Evolutionary conservation across 2,113 vertebrate species (phyloP).

Genomic region (Hymenochirus boettgeri): DNA sequence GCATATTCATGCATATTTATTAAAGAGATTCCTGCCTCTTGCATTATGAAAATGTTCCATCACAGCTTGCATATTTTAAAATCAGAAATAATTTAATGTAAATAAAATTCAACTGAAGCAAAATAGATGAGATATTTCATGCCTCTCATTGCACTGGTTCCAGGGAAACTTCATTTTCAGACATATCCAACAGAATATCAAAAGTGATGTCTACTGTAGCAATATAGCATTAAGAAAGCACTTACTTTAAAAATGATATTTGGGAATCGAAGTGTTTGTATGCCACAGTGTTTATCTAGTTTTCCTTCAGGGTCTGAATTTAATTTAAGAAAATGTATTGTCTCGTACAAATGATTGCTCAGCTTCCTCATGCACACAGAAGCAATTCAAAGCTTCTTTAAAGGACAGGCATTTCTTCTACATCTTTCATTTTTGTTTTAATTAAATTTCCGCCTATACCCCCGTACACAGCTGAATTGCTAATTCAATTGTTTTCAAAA

Average conservation of each 20-base stretch:
- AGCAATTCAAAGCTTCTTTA: conserved; percentile 26
- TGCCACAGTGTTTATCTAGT: conserved; percentile 32
- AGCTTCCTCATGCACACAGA: conserved; percentile 27
- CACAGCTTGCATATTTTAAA: conserved; percentile 1
- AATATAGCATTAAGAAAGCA: conserved; percentile 24
- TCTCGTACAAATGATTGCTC: conserved; percentile 30
- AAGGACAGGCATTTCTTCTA: conserved; percentile 16
- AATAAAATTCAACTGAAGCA: conserved; percentile 1
- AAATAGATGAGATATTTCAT: background rate
- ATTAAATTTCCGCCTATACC: conserved; percentile 23
- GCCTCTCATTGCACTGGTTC: background rate
- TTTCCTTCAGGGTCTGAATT: conserved; percentile 42
- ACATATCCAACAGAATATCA: background rate
- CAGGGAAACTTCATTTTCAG: background rate
- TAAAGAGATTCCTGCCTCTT: background rate
- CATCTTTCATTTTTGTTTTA: conserved; percentile 16
- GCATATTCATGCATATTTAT: conserved; percentile 2
- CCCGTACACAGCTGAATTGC: conserved; percentile 5
- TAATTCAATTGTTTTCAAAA: conserved; percentile 29
- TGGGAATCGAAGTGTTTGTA: conserved; percentile 33
- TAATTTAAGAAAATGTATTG: conserved; percentile 41
- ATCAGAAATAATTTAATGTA: background rate
- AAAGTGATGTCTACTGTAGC: conserved; percentile 14
- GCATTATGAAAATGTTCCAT: conserved; percentile 1
- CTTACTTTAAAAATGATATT: conserved; percentile 23